Evolutionary conservation across 2,888 invertebrate genomes (phyloP).

Genomic region (Pedicia rivosa): DNA sequence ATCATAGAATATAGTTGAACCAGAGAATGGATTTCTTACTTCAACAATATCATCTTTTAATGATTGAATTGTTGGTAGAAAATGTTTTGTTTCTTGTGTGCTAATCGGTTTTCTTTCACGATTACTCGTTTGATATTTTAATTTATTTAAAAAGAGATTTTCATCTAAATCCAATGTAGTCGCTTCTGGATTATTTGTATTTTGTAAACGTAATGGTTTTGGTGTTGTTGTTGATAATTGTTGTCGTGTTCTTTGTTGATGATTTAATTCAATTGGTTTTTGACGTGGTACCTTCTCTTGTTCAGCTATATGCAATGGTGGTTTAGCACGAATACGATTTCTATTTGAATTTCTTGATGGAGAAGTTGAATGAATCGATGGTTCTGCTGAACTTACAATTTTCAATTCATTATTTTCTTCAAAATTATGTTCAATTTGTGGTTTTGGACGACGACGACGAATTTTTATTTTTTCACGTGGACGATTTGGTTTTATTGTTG

Average conservation of each 20-base stretch:
- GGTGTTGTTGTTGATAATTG: background rate
- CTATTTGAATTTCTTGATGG: no score
- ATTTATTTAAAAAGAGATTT: background rate
- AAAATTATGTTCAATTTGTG: no score
- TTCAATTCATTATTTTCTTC: no score
- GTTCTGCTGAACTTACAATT: no score
- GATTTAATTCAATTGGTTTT: background rate
- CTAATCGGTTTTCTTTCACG: background rate
- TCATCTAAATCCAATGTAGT: background rate
- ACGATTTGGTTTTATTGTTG: background rate
- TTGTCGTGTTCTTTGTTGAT: background rate
- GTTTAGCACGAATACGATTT: background rate
- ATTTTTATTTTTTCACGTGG: conserved; percentile 1
- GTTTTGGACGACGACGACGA: conserved; percentile 1
- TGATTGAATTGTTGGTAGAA: conserved; percentile 1
- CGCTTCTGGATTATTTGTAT: background rate
- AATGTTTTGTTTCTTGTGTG: background rate
- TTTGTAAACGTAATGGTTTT: background rate
- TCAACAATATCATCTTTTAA: no score
- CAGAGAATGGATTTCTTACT: no score
- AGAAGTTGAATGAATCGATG: no score
- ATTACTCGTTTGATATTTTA: background rate
- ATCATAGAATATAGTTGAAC: no score
- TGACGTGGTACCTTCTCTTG: background rate
- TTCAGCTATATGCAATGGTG: background rate